Conservation (phyloP, 2,113 vertebrate species). For the Brevimyrus niger region DNA sequence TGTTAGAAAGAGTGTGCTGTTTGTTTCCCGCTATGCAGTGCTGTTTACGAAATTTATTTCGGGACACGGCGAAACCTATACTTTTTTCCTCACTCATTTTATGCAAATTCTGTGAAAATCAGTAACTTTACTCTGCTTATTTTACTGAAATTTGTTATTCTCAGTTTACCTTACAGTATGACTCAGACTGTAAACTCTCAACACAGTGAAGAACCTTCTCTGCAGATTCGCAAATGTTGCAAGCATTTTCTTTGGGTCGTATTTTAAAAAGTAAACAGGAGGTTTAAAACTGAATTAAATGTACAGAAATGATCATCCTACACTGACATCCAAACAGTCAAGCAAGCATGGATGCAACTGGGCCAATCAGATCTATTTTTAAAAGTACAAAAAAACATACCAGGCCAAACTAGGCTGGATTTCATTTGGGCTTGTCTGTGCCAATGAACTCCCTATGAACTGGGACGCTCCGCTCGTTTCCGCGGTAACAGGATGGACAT, state of each 20-base stretch:
- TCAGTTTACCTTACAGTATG: neutral
- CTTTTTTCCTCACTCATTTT: neutral
- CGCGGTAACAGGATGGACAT: neutral
- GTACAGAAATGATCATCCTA: neutral
- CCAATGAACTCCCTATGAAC: slow-evolving; percentile 7
- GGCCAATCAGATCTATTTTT: slow-evolving; percentile 40
- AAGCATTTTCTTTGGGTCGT: neutral
- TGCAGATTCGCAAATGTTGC: neutral
- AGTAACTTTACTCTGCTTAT: neutral
- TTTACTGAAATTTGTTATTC: neutral
- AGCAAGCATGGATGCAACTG: slow-evolving; percentile 28
- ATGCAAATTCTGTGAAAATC: neutral
- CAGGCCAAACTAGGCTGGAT: slow-evolving; percentile 24
- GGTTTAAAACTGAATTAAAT: neutral
- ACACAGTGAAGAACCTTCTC: neutral
- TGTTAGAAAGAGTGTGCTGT: neutral
- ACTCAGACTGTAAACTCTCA: neutral
- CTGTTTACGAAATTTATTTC: neutral
- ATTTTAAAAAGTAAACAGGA: neutral
- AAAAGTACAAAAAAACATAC: slow-evolving; percentile 17
- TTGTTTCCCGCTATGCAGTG: neutral
- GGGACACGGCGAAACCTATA: neutral
- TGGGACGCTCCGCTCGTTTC: neutral
- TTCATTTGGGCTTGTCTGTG: slow-evolving; percentile 13
- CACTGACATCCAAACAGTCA: slow-evolving; percentile 15